Conservation (phyloP, 1,140 invertebrate species). For the Temnothorax longispinosus region DNA sequence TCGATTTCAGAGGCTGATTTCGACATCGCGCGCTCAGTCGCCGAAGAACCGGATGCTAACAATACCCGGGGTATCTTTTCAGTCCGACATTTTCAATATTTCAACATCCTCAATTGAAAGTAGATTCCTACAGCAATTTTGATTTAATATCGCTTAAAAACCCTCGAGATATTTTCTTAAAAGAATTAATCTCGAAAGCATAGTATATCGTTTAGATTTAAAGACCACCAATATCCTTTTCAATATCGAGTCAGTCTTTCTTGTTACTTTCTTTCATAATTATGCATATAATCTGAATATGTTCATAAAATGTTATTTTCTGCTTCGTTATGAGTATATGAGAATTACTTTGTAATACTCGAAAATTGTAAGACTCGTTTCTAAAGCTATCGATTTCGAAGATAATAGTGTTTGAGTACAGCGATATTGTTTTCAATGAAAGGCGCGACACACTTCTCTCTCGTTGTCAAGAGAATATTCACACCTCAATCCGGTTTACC, state of each 20-base stretch:
- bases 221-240: neutral
- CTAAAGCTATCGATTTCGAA: neutral
- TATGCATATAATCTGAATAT: neutral
- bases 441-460: neutral
- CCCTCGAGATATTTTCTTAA: neutral
- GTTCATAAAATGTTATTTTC: neutral
- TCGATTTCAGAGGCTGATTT: conserved; percentile 59
- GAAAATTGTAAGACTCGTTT: neutral
- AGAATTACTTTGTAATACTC: neutral
- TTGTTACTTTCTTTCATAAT: neutral
- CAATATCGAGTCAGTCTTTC: neutral
- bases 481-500: neutral
- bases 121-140: neutral
- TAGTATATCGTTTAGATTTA: neutral
- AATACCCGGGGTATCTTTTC: neutral
- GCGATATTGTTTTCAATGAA: conserved; percentile 5
- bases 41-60: neutral
- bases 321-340: neutral
- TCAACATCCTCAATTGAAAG: neutral
- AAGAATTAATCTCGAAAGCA: neutral
- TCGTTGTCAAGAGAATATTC: neutral
- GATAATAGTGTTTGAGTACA: neutral
- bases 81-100: neutral
- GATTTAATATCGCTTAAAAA: neutral
- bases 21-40: neutral